Evolutionary conservation across 2,888 invertebrate species (phyloP), one percentile per base, ranked within the genome.

Genomic region (Buathra laborator): DNA sequence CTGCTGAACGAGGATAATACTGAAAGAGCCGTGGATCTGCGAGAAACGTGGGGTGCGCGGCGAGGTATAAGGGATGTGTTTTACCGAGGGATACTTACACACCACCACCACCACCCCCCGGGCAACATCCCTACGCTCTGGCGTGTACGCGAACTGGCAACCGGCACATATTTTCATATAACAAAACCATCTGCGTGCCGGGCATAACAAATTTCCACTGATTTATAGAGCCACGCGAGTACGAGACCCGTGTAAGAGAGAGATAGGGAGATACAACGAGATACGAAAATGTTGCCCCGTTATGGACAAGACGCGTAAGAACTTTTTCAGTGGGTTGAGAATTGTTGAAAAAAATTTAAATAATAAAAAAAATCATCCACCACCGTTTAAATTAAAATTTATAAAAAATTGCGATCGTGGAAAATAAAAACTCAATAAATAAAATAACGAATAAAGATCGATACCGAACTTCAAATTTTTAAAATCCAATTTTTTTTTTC

Each of bases 181-280:
- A 94, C 94, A 94, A 94, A 94, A 94, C 93, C 94, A 94, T 94
- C 94, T 94, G 94, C 93, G 94, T 93, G 93, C 94, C 91, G 93
- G 91, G 93, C 94, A 92, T 94, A 93, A 94, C 94, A 93, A 94
- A 94, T 94, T 94, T 93, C 93, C 90, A 90, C 93, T 94, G 94
- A 94, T 94, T 94, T 94, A 94, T 94, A 92, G 94, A 89, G 89
- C 89, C 88, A 87, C 85, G 79, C 89, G 75, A 83, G 67, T 83
- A 83, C 74, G 76, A 84, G 86, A 80, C 86, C 83, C 86, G 86
- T 83, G 67, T 67, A 66, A 76, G 62, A 74, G 66, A 84, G 86
- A 86, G 84, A 85, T 76, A 78, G 84, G 86, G 68, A 83, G 74
- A 74, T 81, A 66, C 71, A 81, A 68, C 46, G 43, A 37, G 59